Conservation (phyloP, 2,113 vertebrate species). For the Setophaga petechia region DNA sequence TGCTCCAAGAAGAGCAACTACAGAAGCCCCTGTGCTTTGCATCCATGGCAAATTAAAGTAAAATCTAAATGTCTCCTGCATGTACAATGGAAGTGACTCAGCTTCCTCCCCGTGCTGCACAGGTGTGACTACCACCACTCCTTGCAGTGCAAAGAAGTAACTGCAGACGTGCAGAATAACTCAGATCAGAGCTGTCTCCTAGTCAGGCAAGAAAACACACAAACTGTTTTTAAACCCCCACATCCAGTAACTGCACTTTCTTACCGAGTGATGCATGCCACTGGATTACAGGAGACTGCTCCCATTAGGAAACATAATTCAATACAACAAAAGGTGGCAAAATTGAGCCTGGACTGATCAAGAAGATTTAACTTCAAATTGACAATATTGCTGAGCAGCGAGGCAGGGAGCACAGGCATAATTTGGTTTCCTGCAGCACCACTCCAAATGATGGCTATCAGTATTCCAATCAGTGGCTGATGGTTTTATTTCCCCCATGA, state of each 20-base stretch:
- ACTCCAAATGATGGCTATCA: conserved; percentile 63
- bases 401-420: conserved; percentile 51
- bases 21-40: background rate
- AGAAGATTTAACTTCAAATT: conserved; percentile 47
- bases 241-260: background rate
- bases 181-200: background rate
- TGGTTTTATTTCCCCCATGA: conserved; percentile 72
- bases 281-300: conserved; percentile 2
- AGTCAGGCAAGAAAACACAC: background rate
- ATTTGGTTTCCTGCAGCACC: conserved; percentile 67
- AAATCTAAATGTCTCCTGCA: background rate
- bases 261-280: background rate
- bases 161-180: background rate
- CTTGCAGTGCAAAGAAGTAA: background rate
- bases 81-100: background rate
- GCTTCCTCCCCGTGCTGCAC: background rate
- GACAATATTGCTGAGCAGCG: conserved; percentile 14
- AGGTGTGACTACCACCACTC: background rate
- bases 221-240: background rate
- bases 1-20: background rate
- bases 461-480: conserved; percentile 67
- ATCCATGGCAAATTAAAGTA: background rate
- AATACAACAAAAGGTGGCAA: conserved; percentile 54
- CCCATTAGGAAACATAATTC: conserved; percentile 41
- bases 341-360: conserved; percentile 45